Base-by-base conservation (phyloP, 1,140 invertebrate genomes). In the Battus philenor region DNA sequence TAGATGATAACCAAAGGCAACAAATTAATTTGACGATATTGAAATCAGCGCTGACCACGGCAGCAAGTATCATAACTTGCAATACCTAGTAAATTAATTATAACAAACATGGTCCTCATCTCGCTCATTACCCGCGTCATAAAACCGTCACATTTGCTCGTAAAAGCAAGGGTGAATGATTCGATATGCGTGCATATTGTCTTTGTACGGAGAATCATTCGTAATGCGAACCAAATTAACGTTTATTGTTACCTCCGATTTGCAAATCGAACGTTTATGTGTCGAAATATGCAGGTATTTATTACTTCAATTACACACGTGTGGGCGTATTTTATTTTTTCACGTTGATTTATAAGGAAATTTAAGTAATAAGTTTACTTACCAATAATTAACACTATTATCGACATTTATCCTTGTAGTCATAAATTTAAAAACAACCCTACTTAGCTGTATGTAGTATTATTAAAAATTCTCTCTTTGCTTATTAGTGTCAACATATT, bases 91-190 rank as follows among this genome's bases (percentile, higher is more conserved):
- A 68, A 73, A 68, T 73, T 73, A 70, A 73, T 73, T 68, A 70
- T 50, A 61, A 58, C 48, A 61, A 53, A 52, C 50, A 54, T 31
- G 44, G 58, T 38, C 44, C 47, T 39, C 62, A 57, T 62, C 47
- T 50, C 50, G 46, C 55, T 66, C 53, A 63, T 73, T 63, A 68
- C 47, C n/a, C 29, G 7, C 29, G 38, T 41, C 49, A 53, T 72
- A 72, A 73, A 73, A 38, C 48, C 48, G 64, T 60, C 63, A 32
- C 50, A 29, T 38, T 18, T 43, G 47, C 20, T 68, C 62, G 57
- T 74, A 74, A 74, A 68, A 32, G 46, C 45, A 54, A 41, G 59
- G 70, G 59, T 70, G 67, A 74, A 68, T 50, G 70, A 47, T 74
- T 68, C 68, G 60, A 71, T 63, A 60, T 68, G 67, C 59, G 58